Percentiles rank a stretch among this genome's conserved stretches.
Conservation (phyloP, 2,888 invertebrate genomes). For the Ptychoptera contaminata region DNA sequence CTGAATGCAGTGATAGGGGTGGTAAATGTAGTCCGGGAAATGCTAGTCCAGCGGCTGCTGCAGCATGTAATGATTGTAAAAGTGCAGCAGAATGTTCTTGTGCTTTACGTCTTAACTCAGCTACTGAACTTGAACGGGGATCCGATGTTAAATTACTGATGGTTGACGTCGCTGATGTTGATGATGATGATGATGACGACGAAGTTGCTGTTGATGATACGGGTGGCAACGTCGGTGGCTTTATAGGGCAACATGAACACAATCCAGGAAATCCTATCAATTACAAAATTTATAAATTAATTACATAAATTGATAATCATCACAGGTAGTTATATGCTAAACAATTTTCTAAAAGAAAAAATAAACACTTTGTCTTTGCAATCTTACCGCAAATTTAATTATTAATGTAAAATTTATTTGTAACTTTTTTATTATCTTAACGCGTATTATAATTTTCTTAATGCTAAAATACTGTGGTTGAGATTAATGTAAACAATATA, state of each 20-base stretch:
- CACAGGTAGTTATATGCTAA: not conserved
- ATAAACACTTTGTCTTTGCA: not conserved
- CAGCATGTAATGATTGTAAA: slow-evolving; percentile 50
- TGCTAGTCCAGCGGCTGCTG: slow-evolving; percentile 32
- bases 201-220: slow-evolving; percentile 11
- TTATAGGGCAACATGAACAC: slow-evolving; percentile 66
- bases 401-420: too few species aligned
- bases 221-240: slow-evolving; percentile 28
- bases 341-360: not conserved
- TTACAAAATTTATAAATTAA: not conserved
- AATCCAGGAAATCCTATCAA: slow-evolving; percentile 56
- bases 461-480: too few species aligned
- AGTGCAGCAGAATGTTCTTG: slow-evolving; percentile 89
- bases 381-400: too few species aligned
- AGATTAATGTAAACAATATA: too few species aligned
- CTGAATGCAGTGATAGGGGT: slow-evolving; percentile 29
- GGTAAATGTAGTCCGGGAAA: slow-evolving; percentile 34
- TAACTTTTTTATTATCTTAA: not conserved
- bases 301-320: not conserved
- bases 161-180: slow-evolving; percentile 25
- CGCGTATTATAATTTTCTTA: too few species aligned
- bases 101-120: slow-evolving; percentile 80
- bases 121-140: slow-evolving; percentile 73
- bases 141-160: slow-evolving; percentile 33
- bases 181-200: slow-evolving; percentile 19